Evolutionary conservation across 2,797 vertebrate genomes (phyloP).

Genomic region (Mormyrops attenuatus): DNA sequence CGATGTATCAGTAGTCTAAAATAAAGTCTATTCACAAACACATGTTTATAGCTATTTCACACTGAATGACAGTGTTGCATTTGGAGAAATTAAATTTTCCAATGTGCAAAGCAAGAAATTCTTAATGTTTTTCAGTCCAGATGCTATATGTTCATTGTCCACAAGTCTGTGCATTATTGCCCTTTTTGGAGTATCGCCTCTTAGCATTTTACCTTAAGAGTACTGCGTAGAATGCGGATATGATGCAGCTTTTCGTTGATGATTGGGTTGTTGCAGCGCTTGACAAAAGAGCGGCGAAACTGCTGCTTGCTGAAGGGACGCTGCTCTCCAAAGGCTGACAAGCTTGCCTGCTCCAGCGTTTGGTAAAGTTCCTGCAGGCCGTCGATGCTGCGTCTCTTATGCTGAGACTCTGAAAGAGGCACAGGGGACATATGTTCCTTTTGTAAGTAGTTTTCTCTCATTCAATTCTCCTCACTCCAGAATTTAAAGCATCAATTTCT

Average conservation of each 20-base stretch:
- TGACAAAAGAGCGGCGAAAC: slow-evolving; percentile 70
- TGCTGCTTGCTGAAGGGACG: slow-evolving; percentile 76
- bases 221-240: slow-evolving; percentile 79
- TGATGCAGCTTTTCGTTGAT: slow-evolving; percentile 82
- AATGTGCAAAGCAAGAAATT: not conserved
- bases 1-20: not conserved
- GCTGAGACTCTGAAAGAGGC: slow-evolving; percentile 13
- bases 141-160: not conserved
- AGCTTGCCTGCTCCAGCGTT: slow-evolving; percentile 70
- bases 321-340: slow-evolving; percentile 73
- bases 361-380: slow-evolving; percentile 78
- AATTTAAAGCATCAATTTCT: not conserved
- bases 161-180: not conserved
- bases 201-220: slow-evolving; percentile 70
- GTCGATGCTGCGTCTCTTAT: slow-evolving; percentile 58
- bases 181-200: not conserved
- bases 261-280: slow-evolving; percentile 72
- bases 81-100: not conserved
- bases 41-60: not conserved
- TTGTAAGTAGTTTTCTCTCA: not conserved
- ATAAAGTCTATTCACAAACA: not conserved
- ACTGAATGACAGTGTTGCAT: not conserved
- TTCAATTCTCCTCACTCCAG: not conserved
- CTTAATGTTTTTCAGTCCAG: not conserved
- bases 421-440: not conserved